phyloP scores from a whole-genome alignment of 2,797 vertebrate species.

The Leuciscus waleckii region DNA sequence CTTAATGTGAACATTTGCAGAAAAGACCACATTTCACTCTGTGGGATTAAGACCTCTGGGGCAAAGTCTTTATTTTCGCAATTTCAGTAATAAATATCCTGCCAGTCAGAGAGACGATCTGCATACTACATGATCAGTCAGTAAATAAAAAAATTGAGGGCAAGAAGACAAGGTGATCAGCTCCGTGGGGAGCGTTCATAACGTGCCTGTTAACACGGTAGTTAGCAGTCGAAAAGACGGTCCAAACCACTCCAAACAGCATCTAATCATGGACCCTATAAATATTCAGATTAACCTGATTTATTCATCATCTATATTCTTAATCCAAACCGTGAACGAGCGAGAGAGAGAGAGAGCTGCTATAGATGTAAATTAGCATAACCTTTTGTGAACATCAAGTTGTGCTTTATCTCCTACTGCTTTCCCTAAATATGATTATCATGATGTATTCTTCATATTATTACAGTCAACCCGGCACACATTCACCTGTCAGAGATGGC shows the following conservation, averaged over 20 bases:
- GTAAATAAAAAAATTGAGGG: background rate
- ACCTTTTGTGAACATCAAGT: constrained; percentile 28
- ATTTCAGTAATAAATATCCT: constrained; percentile 1
- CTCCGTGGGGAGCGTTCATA: background rate
- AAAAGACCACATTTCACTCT: constrained; percentile 15
- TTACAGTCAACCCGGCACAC: background rate
- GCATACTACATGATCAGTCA: background rate
- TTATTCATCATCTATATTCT: constrained; percentile 16
- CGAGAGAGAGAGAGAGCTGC: too few relatives aligned
- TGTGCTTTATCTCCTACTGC: background rate
- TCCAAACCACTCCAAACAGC: background rate
- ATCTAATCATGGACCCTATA: background rate
- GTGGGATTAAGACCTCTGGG: background rate
- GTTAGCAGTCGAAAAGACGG: background rate
- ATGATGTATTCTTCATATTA: constrained; percentile 23
- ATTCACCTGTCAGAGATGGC: constrained; percentile 4
- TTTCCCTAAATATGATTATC: constrained; percentile 39
- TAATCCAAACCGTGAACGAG: constrained; percentile 9
- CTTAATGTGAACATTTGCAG: background rate
- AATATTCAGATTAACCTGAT: constrained; percentile 35
- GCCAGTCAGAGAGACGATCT: background rate
- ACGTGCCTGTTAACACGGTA: background rate
- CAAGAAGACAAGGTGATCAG: background rate
- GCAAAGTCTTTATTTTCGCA: background rate
- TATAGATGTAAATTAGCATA: constrained; percentile 16